These are phyloP conservation scores for Eriosoma lanigerum DNA, from an alignment of 1,140 invertebrate genomes.

Conservation along the genomic window DNA sequence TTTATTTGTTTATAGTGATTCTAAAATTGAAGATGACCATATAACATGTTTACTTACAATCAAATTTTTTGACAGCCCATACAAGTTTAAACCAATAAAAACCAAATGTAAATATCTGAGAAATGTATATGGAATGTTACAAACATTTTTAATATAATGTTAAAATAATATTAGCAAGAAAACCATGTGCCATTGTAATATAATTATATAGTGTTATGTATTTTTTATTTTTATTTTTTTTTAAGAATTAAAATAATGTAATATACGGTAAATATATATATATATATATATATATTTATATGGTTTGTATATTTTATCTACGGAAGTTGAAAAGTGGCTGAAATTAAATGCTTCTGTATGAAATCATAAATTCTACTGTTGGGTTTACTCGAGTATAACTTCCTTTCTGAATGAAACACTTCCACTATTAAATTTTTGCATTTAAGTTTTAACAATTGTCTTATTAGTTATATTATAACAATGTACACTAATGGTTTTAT, in stretches of 20 bases:
- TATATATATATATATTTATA: too few species aligned
- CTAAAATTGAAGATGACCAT: too few species aligned
- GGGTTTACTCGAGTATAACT: conserved; percentile 4
- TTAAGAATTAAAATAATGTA: not conserved
- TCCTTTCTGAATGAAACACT: conserved; percentile 16
- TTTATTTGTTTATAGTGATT: too few species aligned
- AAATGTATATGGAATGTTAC: too few species aligned
- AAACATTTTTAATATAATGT: too few species aligned
- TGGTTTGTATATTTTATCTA: too few species aligned
- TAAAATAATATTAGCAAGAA: not conserved
- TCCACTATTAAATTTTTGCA: not conserved
- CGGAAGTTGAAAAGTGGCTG: conserved; percentile 28
- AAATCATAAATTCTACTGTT: not conserved
- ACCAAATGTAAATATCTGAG: too few species aligned
- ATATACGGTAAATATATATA: not conserved
- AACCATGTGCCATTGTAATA: not conserved
- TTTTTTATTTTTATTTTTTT: not conserved
- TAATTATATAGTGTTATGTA: not conserved
- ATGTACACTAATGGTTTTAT: not conserved
- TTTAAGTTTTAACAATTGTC: conserved; percentile 18
- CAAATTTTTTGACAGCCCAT: too few species aligned
- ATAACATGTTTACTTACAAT: too few species aligned
- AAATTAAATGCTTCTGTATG: conserved; percentile 18
- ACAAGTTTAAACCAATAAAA: too few species aligned
- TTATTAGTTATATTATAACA: not conserved